These are phyloP conservation scores for Limnephilus marmoratus DNA, from an alignment of 2,888 invertebrate species.

Conservation along the genomic window DNA sequence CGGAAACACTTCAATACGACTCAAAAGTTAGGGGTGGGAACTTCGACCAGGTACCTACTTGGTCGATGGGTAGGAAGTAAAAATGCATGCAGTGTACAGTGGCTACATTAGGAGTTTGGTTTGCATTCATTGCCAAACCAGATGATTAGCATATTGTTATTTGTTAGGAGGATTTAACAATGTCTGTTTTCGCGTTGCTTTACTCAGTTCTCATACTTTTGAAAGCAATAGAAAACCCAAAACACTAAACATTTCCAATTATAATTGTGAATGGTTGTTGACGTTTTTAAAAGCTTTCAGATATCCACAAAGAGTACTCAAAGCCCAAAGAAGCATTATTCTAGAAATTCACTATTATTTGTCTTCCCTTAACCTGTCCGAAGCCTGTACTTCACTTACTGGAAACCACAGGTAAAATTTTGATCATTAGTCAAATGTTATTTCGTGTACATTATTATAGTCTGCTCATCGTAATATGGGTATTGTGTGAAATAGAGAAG, in stretches of 20 bases:
- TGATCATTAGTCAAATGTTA: conserved; percentile 22
- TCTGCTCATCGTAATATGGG: not conserved
- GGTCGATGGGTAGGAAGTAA: not conserved
- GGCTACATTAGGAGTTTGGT: not conserved
- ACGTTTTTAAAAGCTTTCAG: conserved; percentile 17
- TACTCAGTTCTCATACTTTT: not conserved
- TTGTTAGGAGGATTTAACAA: not conserved
- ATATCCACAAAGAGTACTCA: not conserved
- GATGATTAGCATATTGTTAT: not conserved
- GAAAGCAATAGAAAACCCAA: not conserved
- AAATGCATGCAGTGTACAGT: not conserved
- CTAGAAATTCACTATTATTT: conserved; percentile 1
- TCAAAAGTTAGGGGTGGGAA: not conserved
- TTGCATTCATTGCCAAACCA: not conserved
- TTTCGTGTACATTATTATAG: not conserved
- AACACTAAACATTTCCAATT: not conserved
- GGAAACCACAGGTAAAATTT: conserved; percentile 37
- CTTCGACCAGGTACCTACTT: too few species aligned
- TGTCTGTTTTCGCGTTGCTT: not conserved
- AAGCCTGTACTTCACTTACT: not conserved
- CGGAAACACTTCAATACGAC: not conserved
- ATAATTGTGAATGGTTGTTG: not conserved
- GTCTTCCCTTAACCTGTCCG: not conserved
- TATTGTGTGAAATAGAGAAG: not conserved
- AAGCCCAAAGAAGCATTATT: not conserved